Evolutionary conservation across 2,888 invertebrate genomes (phyloP), one percentile per base, ranked within the genome.

Genomic region (Heliconius hortense): DNA sequence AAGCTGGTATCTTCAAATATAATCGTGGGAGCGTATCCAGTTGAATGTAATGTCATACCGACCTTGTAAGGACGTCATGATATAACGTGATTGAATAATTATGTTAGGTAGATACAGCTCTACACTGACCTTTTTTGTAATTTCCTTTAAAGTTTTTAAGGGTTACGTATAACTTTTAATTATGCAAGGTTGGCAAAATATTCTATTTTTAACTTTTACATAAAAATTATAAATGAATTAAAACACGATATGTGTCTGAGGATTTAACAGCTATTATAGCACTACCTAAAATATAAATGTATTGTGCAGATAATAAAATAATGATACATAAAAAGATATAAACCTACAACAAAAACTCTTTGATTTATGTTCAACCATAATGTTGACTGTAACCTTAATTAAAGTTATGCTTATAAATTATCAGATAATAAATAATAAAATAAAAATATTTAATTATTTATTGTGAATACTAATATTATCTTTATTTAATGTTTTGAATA

Each of bases 51-150:
- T 39, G 67, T 66, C 60, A 31, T 43, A 28, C 48, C 53, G 73
- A 74, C 76, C 76, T 77, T 77, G 74, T 68, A 56, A 68, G 62
- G 67, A 72, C 48, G 60, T n/a, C 28, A 74, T 60, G 56, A 24
- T 72, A 68, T 39, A 53, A n/a, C 62, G 56, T 64, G 8, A 59
- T 59, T 26, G 59, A 18, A 43, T 62, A 71, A 74, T 71, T 67
- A 63, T 69, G 43, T 66, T 56, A 43, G 63, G 28, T 64, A 64
- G 10, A n/a, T 31, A 43, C 43, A 43, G 62, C 66, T 39, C 66
- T 56, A 53, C 21, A n/a, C 63, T n/a, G 60, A 67, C 13, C 43
- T n/a, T n/a, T 59, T 21, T 56, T 3, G 56, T 56, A 56, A 56
- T 56, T 56, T 56, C n/a, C n/a, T 56, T n/a, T 56, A 56, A 56